Percentiles rank a stretch among this genome's conserved stretches.
Evolutionary conservation across 2,113 vertebrate genomes (phyloP).

Genomic region (Scomber japonicus): DNA sequence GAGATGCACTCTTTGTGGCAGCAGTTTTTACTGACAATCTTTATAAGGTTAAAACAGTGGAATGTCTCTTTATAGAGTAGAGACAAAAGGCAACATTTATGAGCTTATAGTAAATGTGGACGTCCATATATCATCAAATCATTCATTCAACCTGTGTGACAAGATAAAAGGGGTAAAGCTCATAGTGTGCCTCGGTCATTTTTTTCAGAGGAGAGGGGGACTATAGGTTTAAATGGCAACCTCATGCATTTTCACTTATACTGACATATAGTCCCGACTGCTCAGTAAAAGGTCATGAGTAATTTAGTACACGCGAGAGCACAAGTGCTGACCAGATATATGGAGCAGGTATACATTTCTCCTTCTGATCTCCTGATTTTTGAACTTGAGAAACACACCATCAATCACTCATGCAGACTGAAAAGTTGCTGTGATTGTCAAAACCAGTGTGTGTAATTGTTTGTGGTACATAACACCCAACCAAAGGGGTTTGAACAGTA

Average conservation of each 20-base stretch:
- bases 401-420: background rate
- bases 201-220: conserved; percentile 2
- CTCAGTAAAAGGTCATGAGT: conserved; percentile 55
- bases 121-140: conserved; percentile 12
- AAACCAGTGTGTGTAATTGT: background rate
- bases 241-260: conserved; percentile 26
- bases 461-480: background rate
- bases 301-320: conserved; percentile 44
- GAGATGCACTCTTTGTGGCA: too few relatives aligned
- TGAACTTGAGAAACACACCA: background rate
- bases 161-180: conserved; percentile 12
- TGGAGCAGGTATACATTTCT: background rate
- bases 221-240: conserved; percentile 10
- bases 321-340: conserved; percentile 21
- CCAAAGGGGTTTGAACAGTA: background rate
- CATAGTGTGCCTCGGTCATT: background rate
- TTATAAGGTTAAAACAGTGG: background rate
- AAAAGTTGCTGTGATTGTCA: too few relatives aligned
- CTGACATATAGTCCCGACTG: conserved; percentile 36
- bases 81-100: background rate
- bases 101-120: conserved; percentile 14
- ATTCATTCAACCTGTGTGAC: conserved; percentile 31
- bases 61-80: background rate
- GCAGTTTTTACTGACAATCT: background rate
- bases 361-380: background rate